phyloP scores from a whole-genome alignment of 2,113 vertebrate species.

The Lophochroa leadbeateri region DNA sequence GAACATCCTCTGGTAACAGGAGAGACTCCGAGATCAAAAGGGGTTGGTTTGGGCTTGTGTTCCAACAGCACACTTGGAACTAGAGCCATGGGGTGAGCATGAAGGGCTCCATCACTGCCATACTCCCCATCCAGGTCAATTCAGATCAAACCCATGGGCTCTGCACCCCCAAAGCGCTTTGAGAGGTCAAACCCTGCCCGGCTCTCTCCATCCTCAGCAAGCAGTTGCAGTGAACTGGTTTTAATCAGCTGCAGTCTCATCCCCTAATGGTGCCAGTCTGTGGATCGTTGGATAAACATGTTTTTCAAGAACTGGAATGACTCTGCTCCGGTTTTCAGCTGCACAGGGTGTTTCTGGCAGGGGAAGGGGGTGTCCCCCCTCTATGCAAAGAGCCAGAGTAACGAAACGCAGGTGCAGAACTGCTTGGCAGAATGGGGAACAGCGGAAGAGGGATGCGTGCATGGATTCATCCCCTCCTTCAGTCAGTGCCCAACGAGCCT shows the following conservation, averaged over 20 bases:
- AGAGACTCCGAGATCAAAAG: not conserved
- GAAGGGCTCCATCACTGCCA: not conserved
- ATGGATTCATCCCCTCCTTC: not conserved
- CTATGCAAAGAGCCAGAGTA: not conserved
- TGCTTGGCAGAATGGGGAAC: not conserved
- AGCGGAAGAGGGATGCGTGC: not conserved
- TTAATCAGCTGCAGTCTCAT: not conserved
- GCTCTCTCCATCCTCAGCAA: not conserved
- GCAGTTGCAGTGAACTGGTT: rapidly evolving
- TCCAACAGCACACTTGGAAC: not conserved
- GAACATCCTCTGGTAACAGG: not conserved
- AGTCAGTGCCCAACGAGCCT: rapidly evolving
- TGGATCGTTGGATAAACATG: not conserved
- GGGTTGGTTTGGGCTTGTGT: not conserved
- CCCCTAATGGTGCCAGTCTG: not conserved
- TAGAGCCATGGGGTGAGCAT: not conserved
- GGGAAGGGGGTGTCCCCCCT: not conserved
- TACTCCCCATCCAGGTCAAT: rapidly evolving
- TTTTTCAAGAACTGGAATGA: not conserved
- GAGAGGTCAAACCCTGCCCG: not conserved
- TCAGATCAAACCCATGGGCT: not conserved
- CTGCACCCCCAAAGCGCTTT: not conserved
- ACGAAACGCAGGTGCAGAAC: not conserved
- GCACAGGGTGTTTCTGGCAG: not conserved
- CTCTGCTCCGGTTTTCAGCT: not conserved